Evolutionary conservation across 1,140 invertebrate species (phyloP).

Genomic region (Agraylea sexmaculata): DNA sequence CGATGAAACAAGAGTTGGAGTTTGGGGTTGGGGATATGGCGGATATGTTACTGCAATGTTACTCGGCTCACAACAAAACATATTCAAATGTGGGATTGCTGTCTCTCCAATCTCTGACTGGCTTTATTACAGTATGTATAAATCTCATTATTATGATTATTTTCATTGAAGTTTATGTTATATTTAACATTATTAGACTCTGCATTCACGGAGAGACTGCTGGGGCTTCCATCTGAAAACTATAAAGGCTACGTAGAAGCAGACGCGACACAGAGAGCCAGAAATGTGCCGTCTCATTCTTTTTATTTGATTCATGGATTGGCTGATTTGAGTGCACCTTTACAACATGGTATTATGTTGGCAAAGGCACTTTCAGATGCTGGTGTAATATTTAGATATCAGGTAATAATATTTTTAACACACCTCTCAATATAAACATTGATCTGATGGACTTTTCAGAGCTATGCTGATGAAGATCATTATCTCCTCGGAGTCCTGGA

Average conservation of each 20-base stretch:
- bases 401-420: conserved; percentile 46
- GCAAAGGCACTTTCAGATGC: conserved; percentile 76
- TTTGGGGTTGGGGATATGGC: conserved; percentile 97
- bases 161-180: not conserved
- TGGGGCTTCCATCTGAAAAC: conserved; percentile 79
- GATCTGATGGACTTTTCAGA: conserved; percentile 40
- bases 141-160: conserved; percentile 3
- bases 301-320: conserved; percentile 84
- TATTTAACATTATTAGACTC: conserved; percentile 69
- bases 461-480: conserved; percentile 74
- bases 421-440: conserved; percentile 1
- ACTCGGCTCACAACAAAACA: conserved; percentile 69
- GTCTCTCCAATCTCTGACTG: conserved; percentile 91
- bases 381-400: conserved; percentile 79
- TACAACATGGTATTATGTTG: conserved; percentile 80
- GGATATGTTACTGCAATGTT: conserved; percentile 86
- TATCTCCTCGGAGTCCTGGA: conserved; percentile 62
- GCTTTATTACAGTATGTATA: conserved; percentile 81
- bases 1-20: conserved; percentile 73
- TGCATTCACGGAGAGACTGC: conserved; percentile 85
- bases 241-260: conserved; percentile 86
- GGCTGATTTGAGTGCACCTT: conserved; percentile 82
- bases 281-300: conserved; percentile 71
- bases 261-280: conserved; percentile 75
- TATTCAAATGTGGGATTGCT: conserved; percentile 84